Base-by-base conservation (phyloP, 1,140 invertebrate species). In the Drosophila insularis region DNA sequence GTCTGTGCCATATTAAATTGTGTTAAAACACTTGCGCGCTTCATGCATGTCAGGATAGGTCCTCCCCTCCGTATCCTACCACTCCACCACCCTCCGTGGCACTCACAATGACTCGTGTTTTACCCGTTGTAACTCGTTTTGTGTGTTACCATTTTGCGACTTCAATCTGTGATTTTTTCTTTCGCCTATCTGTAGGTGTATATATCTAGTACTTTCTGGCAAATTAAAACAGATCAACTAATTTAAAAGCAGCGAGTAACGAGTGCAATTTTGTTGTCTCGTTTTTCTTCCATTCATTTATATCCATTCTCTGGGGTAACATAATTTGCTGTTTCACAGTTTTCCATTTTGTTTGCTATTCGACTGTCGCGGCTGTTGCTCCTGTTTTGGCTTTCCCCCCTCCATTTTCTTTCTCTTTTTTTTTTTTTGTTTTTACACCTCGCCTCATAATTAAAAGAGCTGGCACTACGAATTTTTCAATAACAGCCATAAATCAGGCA, bases 401-500 rank as follows among this genome's bases (percentile, higher is more conserved):
- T 21, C 35, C 23, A n/a, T 50, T 5, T 17, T 54, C 0, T 5
- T 8, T 40, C 4, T 35, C 27, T 65, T 5, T 64, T 37, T 72
- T 14, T 19, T 53, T 59, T 35, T 40, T 32, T 11, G 27, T 43
- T 21, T 50, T 68, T 68, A 59, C 79, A 74, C 70, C 80, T 66
- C 67, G 81, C 63, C 73, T 80, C 86, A 86, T 90, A 90, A 90
- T 90, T 90, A 90, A 90, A 90, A 90, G 86, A 50, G 43, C 43
- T 73, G 68, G 77, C 87, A 81, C 74, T 73, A 85, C 62, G 82
- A 89, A 90, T 86, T 90, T 90, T 90, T 90, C 89, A 90, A 90
- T 90, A 90, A 90, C 89, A 86, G 79, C 89, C 70, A 90, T 90
- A 90, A 90, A 90, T 90, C 89, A 90, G 71, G 79, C 78, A 86